Percentiles rank a stretch among this genome's conserved stretches.
phyloP scores from a whole-genome alignment of 2,113 vertebrate species.

The Chionis minor region DNA sequence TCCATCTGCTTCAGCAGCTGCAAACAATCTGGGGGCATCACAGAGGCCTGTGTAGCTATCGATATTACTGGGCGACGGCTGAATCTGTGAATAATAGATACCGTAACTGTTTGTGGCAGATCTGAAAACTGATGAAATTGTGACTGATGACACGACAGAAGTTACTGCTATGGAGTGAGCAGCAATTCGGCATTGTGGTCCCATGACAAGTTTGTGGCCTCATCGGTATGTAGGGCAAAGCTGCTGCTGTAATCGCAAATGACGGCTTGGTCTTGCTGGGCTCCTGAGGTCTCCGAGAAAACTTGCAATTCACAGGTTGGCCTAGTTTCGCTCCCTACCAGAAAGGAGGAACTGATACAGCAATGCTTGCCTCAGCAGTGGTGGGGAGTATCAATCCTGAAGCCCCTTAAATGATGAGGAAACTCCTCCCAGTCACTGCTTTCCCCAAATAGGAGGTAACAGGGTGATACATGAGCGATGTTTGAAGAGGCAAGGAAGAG shows the following conservation, averaged over 20 bases:
- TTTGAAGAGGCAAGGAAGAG: neutral
- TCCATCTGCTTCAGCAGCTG: neutral
- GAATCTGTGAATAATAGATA: neutral
- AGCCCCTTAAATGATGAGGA: neutral
- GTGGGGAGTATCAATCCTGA: neutral
- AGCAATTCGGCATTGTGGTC: neutral
- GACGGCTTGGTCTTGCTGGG: neutral
- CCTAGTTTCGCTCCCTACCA: neutral
- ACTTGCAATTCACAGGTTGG: neutral
- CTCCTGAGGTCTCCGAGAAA: neutral
- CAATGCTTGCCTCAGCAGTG: neutral
- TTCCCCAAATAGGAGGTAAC: neutral
- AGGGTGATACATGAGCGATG: neutral
- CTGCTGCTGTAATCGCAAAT: neutral
- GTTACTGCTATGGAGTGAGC: neutral
- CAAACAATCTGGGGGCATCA: neutral
- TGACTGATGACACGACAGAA: neutral
- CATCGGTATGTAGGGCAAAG: neutral
- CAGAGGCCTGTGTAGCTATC: neutral
- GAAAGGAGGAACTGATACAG: neutral
- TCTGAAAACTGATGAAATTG: neutral
- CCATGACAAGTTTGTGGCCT: neutral
- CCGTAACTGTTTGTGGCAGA: neutral
- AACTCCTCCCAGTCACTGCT: neutral
- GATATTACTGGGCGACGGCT: accelerated